phyloP scores from a whole-genome alignment of 2,797 vertebrate species.

The Leuciscus waleckii region DNA sequence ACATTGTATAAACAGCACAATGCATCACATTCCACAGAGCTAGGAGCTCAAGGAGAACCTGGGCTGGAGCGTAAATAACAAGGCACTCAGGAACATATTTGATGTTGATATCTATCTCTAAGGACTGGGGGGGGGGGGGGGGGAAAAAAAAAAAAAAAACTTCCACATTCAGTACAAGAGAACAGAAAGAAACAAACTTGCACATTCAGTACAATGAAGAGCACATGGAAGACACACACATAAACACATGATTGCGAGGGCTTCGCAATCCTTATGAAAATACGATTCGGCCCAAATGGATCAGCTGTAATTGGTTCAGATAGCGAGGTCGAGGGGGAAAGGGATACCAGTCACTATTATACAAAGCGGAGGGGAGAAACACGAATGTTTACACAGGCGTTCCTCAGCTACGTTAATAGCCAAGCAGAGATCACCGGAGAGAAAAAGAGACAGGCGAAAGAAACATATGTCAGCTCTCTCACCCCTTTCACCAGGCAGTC shows the following conservation, averaged over 20 bases:
- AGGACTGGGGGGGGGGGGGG: constrained; percentile 74
- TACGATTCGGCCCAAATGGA: constrained; percentile 98
- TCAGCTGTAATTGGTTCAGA: constrained; percentile 99
- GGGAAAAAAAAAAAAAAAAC: constrained; percentile 62
- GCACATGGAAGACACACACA: constrained; percentile 58
- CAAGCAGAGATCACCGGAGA: constrained; percentile 73
- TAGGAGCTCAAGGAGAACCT: constrained; percentile 82
- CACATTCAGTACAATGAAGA: constrained; percentile 37
- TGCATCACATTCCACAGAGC: constrained; percentile 96
- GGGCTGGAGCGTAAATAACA: constrained; percentile 96
- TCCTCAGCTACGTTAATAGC: constrained; percentile 91
- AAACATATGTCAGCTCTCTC: constrained; percentile 63
- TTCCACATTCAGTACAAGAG: constrained; percentile 38
- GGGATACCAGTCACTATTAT: constrained; percentile 94
- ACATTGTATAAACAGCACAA: constrained; percentile 98
- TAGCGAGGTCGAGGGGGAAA: constrained; percentile 95
- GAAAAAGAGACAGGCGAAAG: constrained; percentile 60
- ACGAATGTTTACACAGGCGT: constrained; percentile 98
- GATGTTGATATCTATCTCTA: constrained; percentile 99
- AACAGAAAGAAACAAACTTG: constrained; percentile 64
- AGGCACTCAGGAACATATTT: constrained; percentile 99
- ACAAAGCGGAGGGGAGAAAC: constrained; percentile 88
- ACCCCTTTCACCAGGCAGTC: constrained; percentile 43
- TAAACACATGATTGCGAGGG: constrained; percentile 67
- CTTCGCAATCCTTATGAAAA: constrained; percentile 97